phyloP scores from a whole-genome alignment of 2,797 vertebrate species.

The Paratrypauchen microcephalus region DNA sequence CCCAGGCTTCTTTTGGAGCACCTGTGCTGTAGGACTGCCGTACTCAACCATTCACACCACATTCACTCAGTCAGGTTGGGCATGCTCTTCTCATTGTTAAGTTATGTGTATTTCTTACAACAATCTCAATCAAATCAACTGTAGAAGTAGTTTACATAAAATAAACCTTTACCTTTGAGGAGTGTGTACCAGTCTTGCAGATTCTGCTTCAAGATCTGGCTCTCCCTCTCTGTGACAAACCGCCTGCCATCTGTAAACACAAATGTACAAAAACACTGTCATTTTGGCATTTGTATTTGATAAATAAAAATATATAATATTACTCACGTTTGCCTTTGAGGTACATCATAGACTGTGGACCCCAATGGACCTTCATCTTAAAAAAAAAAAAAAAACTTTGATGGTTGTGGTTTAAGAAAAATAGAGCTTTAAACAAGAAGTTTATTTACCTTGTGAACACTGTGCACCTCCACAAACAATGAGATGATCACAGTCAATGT shows the following conservation, averaged over 20 bases:
- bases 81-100: background rate
- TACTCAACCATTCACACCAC: no score
- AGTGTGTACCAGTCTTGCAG: constrained; percentile 58
- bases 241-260: constrained; percentile 69
- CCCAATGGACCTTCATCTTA: constrained; percentile 75
- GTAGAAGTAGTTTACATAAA: no score
- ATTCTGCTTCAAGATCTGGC: constrained; percentile 42
- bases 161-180: constrained; percentile 63
- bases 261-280: background rate
- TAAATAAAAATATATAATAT: background rate
- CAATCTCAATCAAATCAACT: no score
- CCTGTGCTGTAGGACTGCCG: no score
- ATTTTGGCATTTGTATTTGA: background rate
- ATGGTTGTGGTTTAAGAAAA: background rate
- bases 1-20: no score
- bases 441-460: constrained; percentile 69
- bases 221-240: constrained; percentile 61
- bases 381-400: background rate
- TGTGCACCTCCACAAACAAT: constrained; percentile 55
- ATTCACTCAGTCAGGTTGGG: no score
- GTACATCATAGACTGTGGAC: constrained; percentile 83
- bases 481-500: constrained; percentile 57
- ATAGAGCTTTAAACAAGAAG: background rate
- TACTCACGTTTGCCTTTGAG: constrained; percentile 80
- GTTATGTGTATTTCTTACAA: no score